Evolutionary conservation across 2,797 vertebrate species (phyloP).

Genomic region (Parauchenoglanis punctatus): DNA sequence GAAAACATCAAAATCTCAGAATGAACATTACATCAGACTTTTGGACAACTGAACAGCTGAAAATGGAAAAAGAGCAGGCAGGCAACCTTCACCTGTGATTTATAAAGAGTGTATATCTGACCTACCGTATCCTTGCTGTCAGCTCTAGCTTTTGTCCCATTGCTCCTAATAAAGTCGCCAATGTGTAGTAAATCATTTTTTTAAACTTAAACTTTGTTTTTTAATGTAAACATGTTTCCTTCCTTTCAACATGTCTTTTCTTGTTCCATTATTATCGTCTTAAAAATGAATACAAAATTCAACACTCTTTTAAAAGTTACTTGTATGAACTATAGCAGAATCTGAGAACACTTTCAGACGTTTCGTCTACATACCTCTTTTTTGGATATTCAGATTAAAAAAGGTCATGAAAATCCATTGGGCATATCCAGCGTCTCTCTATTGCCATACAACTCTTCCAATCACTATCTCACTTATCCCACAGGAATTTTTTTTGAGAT

Average conservation of each 20-base stretch:
- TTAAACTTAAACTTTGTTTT: not conserved
- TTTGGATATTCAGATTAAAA: slow-evolving; percentile 28
- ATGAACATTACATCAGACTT: not conserved
- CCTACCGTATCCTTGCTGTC: not conserved
- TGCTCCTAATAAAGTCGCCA: not conserved
- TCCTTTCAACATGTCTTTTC: not conserved
- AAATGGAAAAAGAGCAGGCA: not conserved
- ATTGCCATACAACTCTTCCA: slow-evolving; percentile 34
- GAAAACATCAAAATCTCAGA: not conserved
- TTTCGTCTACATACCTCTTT: not conserved
- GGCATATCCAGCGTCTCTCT: slow-evolving; percentile 47
- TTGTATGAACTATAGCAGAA: not conserved
- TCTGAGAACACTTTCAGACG: slow-evolving; percentile 11
- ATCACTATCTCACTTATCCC: slow-evolving; percentile 53
- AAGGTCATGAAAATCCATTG: slow-evolving; percentile 55
- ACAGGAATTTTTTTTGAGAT: slow-evolving; percentile 49
- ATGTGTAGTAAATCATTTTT: not conserved
- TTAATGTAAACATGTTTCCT: not conserved
- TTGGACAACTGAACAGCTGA: not conserved
- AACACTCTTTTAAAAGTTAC: slow-evolving; percentile 26
- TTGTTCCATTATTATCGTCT: not conserved
- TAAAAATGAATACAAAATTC: not conserved
- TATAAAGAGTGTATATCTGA: not conserved
- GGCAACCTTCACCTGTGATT: not conserved
- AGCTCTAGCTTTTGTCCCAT: not conserved